Base-by-base conservation (phyloP, 2,113 vertebrate species). In the Entomyzon cyanotis region DNA sequence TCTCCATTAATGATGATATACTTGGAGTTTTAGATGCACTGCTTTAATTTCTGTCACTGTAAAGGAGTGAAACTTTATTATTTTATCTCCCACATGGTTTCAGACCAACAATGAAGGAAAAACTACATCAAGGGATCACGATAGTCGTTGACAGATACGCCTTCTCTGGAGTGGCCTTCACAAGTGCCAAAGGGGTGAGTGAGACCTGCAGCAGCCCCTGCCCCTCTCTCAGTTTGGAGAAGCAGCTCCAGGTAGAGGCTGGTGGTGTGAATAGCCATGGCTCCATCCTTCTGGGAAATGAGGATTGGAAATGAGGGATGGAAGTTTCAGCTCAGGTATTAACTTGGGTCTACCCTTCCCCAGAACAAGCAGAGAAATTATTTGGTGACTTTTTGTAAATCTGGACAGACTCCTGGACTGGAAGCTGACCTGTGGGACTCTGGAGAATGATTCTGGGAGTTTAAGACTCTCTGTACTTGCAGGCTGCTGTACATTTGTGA, bases 81-180 rank as follows among this genome's bases (percentile, higher is more conserved):
- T 60, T 37, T 42, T 90, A 8, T 92, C 30, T 83, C 35, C 25
- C 20, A 4, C 2, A 0, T 81, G 71, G 52, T 71, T 92, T 63
- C 76, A 98, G 98, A 31, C 98, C 98, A 0, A 35, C 91, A 14
- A 98, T 98, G 41, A 98, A 97, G 84, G 97, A 98, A 91, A 99
- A 99, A 65, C 90, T 99, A 44, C 97, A 94, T n/a, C 98, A 99
- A 68, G 99, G 99, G 13, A 47, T 98, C 90, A 99, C 98, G 4
- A 97, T 99, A 2, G 97, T 99, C 16, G 98, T 99, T 59, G 99
- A 99, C 90, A 97, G 99, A 63, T 99, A 99, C 0, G 99, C 99
- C 17, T 99, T 99, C 96, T 99, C 99, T 31, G 99, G 99, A 46
- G 99, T 98, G 11, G 99, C 99, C 80, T 99, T 99, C 96, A 99